phyloP scores from a whole-genome alignment of 2,888 invertebrate species.

The Sabellastarte sp. region DNA sequence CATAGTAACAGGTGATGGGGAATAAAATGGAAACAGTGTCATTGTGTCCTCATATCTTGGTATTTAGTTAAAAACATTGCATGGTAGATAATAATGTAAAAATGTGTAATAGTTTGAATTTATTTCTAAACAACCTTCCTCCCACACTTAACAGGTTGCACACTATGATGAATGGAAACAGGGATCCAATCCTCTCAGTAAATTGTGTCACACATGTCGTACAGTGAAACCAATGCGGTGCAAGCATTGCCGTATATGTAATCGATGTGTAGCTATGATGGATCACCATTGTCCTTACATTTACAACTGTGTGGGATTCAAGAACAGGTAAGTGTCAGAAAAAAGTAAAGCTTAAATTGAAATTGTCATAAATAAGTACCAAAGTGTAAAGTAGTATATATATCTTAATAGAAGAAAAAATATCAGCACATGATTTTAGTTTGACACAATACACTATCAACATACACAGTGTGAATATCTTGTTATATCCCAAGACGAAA shows the following conservation, averaged over 20 bases:
- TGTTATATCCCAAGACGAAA: too few relatives aligned
- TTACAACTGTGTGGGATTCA: conserved; percentile 88
- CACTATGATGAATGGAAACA: conserved; percentile 92
- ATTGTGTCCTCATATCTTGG: too few relatives aligned
- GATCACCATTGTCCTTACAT: conserved; percentile 96
- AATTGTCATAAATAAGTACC: too few relatives aligned
- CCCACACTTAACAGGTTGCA: conserved; percentile 69
- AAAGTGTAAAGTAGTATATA: too few relatives aligned
- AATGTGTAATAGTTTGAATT: not conserved
- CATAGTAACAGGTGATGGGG: too few relatives aligned
- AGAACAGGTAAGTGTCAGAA: conserved; percentile 73
- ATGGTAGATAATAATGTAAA: not conserved
- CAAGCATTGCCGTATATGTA: conserved; percentile 89
- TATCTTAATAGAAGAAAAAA: too few relatives aligned
- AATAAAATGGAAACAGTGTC: too few relatives aligned
- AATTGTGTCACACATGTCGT: conserved; percentile 87
- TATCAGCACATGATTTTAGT: too few relatives aligned
- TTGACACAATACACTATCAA: too few relatives aligned
- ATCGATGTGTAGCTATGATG: conserved; percentile 83
- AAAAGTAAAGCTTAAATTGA: too few relatives aligned
- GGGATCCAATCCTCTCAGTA: conserved; percentile 65
- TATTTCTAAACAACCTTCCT: not conserved
- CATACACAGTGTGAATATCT: too few relatives aligned
- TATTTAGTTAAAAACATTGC: not conserved
- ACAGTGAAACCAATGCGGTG: conserved; percentile 83